Evolutionary conservation across 2,797 vertebrate genomes (phyloP), one percentile per base, ranked within the genome.

Genomic region (Dendrocincla tyrannina): DNA sequence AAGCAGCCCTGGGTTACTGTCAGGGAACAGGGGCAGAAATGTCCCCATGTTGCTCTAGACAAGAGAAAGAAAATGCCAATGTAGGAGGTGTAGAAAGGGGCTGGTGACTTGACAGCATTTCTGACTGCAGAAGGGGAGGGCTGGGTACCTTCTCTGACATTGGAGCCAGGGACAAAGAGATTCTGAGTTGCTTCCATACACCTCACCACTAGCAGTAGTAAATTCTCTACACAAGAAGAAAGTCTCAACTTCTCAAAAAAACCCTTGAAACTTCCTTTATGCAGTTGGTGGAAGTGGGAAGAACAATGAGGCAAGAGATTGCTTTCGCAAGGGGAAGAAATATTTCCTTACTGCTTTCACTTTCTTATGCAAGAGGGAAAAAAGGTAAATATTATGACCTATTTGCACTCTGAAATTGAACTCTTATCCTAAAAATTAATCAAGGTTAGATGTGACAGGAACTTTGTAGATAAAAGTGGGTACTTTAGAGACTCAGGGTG

Each of bases 241-340:
- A 55, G 7, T 73, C 35, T 33, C 49, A 49, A 58, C 75, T 95
- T 94, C 82, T 75, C 39, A 53, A 73, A 87, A 69, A 55, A 56
- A 1, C 0, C 0, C 19, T 27, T 46, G 27, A 83, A 87, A 82
- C 63, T 85, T 95, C 70, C 60, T 85, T 89, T 70, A 17, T 60
- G 60, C 24, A 63, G 67, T 23, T 68, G 27, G 52, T 81, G 42
- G 90, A 89, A 86, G 35, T 18, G 78, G 58, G 62, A 94, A 84
- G 62, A 88, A n/a, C n/a, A 56, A 78, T 73, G 90, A 93, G 19
- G 70, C 83, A 96, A 93, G 80, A 90, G 41, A 69, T 32, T n/a
- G 67, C 44, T 93, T 86, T 88, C 0, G 0, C 27, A 77, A 80
- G 74, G 55, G 37, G 68, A 50, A 89, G 87, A 62, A 68, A 49